These are phyloP conservation scores for Autographa pulchrina DNA, from an alignment of 2,888 invertebrate species.

Conservation along the genomic window DNA sequence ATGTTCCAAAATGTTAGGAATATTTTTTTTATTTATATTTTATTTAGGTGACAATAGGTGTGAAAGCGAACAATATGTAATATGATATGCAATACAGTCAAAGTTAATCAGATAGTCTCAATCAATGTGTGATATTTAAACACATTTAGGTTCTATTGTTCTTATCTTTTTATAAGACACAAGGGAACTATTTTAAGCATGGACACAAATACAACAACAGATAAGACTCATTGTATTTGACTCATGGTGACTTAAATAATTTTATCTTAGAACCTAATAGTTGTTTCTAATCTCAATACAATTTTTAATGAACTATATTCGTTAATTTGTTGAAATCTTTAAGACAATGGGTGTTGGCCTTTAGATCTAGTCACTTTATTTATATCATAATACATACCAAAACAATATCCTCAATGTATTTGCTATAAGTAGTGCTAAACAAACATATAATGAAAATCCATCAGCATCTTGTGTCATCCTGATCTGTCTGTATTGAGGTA, in stretches of 20 bases:
- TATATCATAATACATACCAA: constrained; percentile 92
- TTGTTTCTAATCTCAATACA: not conserved
- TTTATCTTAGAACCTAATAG: not conserved
- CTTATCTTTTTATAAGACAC: not conserved
- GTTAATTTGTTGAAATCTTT: not conserved
- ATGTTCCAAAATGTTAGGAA: too few species aligned
- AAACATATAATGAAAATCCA: constrained; percentile 99
- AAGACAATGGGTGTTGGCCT: not conserved
- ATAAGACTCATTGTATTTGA: not conserved
- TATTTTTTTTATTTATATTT: too few species aligned
- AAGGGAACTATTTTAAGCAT: not conserved
- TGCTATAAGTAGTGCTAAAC: constrained; percentile 97
- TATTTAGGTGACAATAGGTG: too few species aligned
- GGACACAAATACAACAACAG: not conserved
- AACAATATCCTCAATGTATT: constrained; percentile 99
- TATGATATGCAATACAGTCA: too few species aligned
- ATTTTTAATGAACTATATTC: not conserved
- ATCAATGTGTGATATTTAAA: too few species aligned
- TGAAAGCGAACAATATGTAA: too few species aligned
- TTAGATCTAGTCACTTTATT: not conserved
- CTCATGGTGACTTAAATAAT: not conserved
- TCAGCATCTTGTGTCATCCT: constrained; percentile 97
- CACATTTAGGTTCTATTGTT: not conserved
- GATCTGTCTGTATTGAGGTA: constrained; percentile 98
- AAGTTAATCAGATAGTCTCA: too few species aligned